These are phyloP conservation scores for Aphelenchoides fujianensis DNA, from an alignment of 1,140 invertebrate genomes.

Conservation along the genomic window DNA sequence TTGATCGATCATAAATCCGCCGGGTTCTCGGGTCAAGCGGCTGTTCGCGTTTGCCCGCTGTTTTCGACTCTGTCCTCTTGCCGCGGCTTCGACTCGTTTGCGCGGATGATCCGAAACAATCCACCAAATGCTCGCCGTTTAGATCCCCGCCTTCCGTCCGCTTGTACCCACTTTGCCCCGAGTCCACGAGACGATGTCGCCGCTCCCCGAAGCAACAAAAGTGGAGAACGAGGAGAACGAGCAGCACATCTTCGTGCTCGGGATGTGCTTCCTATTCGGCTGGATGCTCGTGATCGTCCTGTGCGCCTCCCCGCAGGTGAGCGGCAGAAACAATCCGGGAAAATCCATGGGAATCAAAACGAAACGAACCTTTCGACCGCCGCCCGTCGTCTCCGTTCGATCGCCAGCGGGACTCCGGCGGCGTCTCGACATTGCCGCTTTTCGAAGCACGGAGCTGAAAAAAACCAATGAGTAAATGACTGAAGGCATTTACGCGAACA, in stretches of 20 bases:
- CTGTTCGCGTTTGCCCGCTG: too few species aligned
- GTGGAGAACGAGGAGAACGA: constrained; percentile 18
- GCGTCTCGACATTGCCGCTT: neutral
- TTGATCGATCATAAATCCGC: constrained; percentile 1
- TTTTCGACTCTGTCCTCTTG: too few species aligned
- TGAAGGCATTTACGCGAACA: neutral
- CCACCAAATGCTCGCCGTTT: constrained; percentile 62
- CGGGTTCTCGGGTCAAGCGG: constrained; percentile 65
- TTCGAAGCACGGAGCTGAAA: too few species aligned
- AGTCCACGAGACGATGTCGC: neutral
- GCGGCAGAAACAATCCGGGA: constrained; percentile 1
- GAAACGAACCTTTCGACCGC: neutral
- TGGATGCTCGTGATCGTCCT: constrained; percentile 50
- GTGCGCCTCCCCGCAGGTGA: constrained; percentile 49
- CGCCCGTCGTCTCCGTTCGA: neutral
- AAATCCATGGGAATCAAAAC: too few species aligned
- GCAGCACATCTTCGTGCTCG: constrained; percentile 44
- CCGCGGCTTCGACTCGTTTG: too few species aligned
- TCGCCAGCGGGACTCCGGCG: neutral
- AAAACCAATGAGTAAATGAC: too few species aligned
- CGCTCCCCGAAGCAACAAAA: constrained; percentile 15
- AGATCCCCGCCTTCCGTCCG: neutral
- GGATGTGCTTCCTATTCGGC: constrained; percentile 35
- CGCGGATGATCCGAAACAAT: too few species aligned
- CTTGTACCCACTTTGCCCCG: neutral